Conservation (phyloP, 2,888 invertebrate genomes). For the Pasiphila rectangulata region DNA sequence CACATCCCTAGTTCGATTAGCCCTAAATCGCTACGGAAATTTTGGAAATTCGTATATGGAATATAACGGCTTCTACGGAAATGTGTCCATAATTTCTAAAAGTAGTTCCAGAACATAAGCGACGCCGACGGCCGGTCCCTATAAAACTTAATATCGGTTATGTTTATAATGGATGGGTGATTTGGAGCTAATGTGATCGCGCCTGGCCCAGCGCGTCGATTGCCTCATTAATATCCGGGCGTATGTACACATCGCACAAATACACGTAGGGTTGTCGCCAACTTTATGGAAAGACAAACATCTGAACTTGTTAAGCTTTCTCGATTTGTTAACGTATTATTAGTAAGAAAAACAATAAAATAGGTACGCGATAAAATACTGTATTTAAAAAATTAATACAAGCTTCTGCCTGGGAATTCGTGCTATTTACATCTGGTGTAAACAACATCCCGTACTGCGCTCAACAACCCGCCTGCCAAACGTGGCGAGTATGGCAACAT, state of each 20-base stretch:
- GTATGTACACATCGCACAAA: conserved; percentile 41
- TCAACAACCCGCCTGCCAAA: too few relatives aligned
- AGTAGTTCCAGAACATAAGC: conserved; percentile 13
- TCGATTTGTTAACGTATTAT: too few relatives aligned
- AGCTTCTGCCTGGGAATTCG: too few relatives aligned
- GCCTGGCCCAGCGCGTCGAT: conserved; percentile 37
- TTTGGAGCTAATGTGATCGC: conserved; percentile 39
- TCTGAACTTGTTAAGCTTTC: too few relatives aligned
- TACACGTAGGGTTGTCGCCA: conserved; percentile 5
- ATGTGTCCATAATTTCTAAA: not conserved
- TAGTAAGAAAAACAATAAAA: too few relatives aligned
- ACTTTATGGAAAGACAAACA: too few relatives aligned
- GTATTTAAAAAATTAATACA: too few relatives aligned
- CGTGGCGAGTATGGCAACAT: too few relatives aligned
- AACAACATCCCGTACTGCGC: too few relatives aligned
- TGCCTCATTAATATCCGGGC: conserved; percentile 69
- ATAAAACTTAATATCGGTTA: conserved; percentile 51
- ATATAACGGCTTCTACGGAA: not conserved
- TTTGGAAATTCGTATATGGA: not conserved
- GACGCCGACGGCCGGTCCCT: conserved; percentile 26
- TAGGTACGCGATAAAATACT: too few relatives aligned
- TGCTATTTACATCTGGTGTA: too few relatives aligned
- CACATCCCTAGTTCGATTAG: too few relatives aligned
- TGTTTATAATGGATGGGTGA: conserved; percentile 54
- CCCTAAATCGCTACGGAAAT: not conserved